Percentiles rank a stretch among this genome's conserved stretches.
Evolutionary conservation across 2,113 vertebrate genomes (phyloP).

Genomic region (Salvator merianae): DNA sequence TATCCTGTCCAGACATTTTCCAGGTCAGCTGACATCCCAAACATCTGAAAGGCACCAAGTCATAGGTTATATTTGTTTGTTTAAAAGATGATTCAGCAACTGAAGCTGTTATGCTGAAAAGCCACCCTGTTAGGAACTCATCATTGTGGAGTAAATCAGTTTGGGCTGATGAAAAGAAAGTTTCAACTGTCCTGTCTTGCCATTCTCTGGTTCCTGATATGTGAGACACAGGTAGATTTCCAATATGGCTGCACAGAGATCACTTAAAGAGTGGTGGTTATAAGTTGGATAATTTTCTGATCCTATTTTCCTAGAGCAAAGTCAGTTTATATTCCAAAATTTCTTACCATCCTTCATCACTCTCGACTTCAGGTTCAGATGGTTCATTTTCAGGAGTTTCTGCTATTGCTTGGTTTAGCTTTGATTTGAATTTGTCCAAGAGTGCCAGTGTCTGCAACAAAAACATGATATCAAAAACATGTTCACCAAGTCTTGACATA

Average conservation of each 20-base stretch:
- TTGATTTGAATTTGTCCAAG: slow-evolving; percentile 90
- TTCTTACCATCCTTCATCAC: slow-evolving; percentile 94
- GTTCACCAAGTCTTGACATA: not conserved
- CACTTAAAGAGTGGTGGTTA: not conserved
- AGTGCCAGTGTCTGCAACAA: slow-evolving; percentile 88
- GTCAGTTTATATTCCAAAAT: not conserved
- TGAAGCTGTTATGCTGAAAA: not conserved
- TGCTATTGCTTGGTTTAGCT: slow-evolving; percentile 89
- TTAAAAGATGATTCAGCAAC: not conserved
- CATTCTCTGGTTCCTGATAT: too few relatives aligned
- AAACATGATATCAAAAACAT: slow-evolving; percentile 5
- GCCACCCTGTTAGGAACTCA: too few relatives aligned
- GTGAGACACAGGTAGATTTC: too few relatives aligned
- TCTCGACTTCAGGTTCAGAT: slow-evolving; percentile 84
- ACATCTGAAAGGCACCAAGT: too few relatives aligned
- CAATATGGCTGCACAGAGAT: not conserved
- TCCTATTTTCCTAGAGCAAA: slow-evolving; percentile 18
- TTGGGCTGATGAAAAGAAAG: too few relatives aligned
- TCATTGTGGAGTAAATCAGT: too few relatives aligned
- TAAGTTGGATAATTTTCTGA: not conserved
- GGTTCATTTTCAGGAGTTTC: slow-evolving; percentile 83
- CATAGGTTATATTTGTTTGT: too few relatives aligned
- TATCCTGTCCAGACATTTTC: too few relatives aligned
- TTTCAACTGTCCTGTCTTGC: too few relatives aligned
- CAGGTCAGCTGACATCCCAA: too few relatives aligned